A percentile compares a stretch with the other conserved stretches of the same genome.
These are phyloP conservation scores for Sylvietta virens DNA, from an alignment of 2,113 vertebrate genomes.

Conservation along the genomic window DNA sequence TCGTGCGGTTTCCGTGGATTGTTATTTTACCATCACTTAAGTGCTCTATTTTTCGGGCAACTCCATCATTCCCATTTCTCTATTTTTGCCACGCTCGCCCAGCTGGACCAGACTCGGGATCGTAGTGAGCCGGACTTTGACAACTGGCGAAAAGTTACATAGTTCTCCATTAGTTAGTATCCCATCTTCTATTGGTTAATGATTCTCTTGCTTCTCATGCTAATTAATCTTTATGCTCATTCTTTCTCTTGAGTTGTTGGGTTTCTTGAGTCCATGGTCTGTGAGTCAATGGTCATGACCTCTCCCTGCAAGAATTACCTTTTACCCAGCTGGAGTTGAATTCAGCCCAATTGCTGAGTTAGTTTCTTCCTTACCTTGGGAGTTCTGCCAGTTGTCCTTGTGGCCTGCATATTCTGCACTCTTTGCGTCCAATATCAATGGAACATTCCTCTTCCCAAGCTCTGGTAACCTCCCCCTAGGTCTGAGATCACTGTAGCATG, in stretches of 20 bases:
- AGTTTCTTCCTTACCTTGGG: neutral
- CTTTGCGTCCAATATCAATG: neutral
- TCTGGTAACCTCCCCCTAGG: neutral
- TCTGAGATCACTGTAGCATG: neutral
- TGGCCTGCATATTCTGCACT: neutral
- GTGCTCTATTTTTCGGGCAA: neutral
- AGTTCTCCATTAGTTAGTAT: neutral
- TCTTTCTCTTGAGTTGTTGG: neutral
- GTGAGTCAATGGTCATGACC: fast-evolving
- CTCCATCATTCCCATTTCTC: neutral
- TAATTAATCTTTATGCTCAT: neutral
- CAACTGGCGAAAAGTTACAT: neutral
- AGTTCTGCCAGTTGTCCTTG: neutral
- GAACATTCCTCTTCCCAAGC: neutral
- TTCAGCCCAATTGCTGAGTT: neutral
- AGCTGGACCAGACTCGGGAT: neutral
- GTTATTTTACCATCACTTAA: neutral
- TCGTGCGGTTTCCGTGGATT: fast-evolving
- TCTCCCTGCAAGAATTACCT: neutral
- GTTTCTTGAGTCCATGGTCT: neutral
- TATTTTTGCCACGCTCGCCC: neutral
- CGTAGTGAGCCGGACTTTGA: neutral
- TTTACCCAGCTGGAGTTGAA: neutral
- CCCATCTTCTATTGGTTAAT: neutral
- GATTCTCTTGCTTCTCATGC: neutral